Conservation (phyloP, 2,113 vertebrate species). For the Rhinolophus ferrumequinum region DNA sequence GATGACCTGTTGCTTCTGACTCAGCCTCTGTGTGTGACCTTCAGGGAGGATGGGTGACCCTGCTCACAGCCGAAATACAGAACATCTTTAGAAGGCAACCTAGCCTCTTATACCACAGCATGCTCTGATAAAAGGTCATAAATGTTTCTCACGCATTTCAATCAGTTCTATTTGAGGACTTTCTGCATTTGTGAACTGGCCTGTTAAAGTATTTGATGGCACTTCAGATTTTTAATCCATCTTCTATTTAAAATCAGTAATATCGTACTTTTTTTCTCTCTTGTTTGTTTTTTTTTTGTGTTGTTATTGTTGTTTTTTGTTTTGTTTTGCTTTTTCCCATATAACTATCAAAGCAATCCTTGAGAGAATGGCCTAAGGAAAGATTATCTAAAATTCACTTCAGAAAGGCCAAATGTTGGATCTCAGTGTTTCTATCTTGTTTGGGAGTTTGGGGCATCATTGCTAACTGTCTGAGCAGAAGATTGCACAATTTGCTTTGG, state of each 20-base stretch:
- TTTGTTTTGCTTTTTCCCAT: no score
- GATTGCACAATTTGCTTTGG: neutral
- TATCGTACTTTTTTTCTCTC: neutral
- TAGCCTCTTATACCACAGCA: neutral
- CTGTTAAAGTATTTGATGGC: neutral
- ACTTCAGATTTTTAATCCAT: neutral
- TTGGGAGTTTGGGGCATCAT: neutral
- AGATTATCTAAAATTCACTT: slow-evolving; percentile 26
- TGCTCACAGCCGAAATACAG: neutral
- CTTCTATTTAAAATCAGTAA: slow-evolving; percentile 27
- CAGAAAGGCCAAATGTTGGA: neutral
- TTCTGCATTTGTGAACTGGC: neutral
- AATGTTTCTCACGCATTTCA: neutral
- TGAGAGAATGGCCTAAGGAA: neutral
- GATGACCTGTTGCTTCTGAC: neutral
- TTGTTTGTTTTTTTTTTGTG: no score
- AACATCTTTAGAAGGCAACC: neutral
- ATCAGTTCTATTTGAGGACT: neutral
- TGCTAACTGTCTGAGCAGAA: neutral
- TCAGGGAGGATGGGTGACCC: neutral
- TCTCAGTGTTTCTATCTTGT: neutral
- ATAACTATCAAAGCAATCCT: neutral
- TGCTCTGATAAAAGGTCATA: neutral
- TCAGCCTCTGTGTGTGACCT: neutral
- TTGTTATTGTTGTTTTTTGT: no score